Percentiles rank a stretch among this genome's conserved stretches.
Conservation (phyloP, 1,140 invertebrate genomes). For the Drosophila asahinai region DNA sequence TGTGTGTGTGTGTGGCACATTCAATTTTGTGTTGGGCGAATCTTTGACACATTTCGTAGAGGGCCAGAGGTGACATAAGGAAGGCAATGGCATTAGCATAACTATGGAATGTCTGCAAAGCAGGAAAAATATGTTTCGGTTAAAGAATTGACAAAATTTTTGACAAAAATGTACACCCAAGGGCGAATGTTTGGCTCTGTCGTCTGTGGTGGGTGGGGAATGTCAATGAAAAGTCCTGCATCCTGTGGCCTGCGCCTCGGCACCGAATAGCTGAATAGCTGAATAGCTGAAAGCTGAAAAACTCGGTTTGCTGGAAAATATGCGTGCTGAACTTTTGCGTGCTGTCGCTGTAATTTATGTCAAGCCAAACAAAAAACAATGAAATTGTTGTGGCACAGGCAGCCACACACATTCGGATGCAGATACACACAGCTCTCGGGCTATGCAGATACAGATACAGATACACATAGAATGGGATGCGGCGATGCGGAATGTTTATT, state of each 20-base stretch:
- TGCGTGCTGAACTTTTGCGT: conserved; percentile 58
- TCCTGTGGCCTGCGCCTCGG: conserved; percentile 19
- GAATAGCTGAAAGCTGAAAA: conserved; percentile 35
- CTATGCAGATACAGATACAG: conserved; percentile 7
- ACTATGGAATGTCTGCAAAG: conserved; percentile 43
- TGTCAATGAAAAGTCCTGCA: conserved; percentile 25
- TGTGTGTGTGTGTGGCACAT: conserved; percentile 9
- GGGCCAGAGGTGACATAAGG: conserved; percentile 17
- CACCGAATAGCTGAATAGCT: conserved; percentile 35
- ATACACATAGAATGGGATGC: conserved; percentile 48
- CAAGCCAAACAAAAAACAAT: conserved; percentile 65
- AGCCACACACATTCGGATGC: conserved; percentile 30
- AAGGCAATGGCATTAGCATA: conserved; percentile 47
- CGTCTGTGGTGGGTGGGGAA: conserved; percentile 17
- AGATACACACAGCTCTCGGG: conserved; percentile 14
- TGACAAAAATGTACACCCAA: conserved; percentile 33
- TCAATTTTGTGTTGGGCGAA: conserved; percentile 8
- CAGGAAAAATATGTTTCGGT: conserved; percentile 33
- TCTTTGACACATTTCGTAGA: conserved; percentile 39
- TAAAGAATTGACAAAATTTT: conserved; percentile 31
- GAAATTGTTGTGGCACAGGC: conserved; percentile 63
- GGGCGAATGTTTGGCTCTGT: neutral
- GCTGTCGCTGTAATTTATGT: conserved; percentile 72
- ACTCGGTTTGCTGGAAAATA: conserved; percentile 47
- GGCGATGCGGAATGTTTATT: conserved; percentile 74